Percentiles rank a stretch among this genome's conserved stretches.
Conservation (phyloP, 2,113 vertebrate species). For the Tursiops truncatus region DNA sequence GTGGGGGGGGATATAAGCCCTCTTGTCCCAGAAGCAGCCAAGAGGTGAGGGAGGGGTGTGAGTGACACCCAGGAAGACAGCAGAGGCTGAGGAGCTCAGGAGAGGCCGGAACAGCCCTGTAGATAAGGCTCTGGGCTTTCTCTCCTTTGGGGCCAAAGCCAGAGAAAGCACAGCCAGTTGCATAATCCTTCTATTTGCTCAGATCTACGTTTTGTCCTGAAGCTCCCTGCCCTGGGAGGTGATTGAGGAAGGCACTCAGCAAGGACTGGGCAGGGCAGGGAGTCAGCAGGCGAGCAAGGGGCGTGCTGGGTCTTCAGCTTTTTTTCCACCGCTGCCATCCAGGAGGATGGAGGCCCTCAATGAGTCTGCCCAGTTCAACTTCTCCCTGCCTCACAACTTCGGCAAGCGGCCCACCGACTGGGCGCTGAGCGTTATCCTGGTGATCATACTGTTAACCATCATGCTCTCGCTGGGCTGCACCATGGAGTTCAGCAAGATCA, state of each 20-base stretch:
- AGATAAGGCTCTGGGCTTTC: not conserved
- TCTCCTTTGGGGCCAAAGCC: not conserved
- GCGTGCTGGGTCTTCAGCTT: not conserved
- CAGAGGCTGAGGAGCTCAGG: not conserved
- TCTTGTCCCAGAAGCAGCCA: not conserved
- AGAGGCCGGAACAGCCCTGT: not conserved
- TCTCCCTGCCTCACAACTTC: conserved; percentile 60
- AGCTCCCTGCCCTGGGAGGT: not conserved
- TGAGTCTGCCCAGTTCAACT: conserved; percentile 51
- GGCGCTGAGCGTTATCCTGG: conserved; percentile 75
- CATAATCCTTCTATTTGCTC: conserved; percentile 69
- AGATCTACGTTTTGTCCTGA: conserved; percentile 42
- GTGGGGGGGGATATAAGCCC: not conserved
- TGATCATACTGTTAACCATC: conserved; percentile 81
- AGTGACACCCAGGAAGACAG: not conserved
- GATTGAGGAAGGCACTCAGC: not conserved
- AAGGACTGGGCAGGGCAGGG: not conserved
- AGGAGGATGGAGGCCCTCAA: conserved; percentile 61
- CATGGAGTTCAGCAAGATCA: conserved; percentile 90
- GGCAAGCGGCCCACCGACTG: conserved; percentile 72
- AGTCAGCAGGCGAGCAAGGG: not conserved
- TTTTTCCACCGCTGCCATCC: not conserved
- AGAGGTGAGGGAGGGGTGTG: not conserved
- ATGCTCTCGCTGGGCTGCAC: conserved; percentile 90
- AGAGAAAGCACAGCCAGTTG: conserved; percentile 4